Evolutionary conservation across 2,888 invertebrate genomes (phyloP).

Genomic region (Reticulitermes lucifugus): DNA sequence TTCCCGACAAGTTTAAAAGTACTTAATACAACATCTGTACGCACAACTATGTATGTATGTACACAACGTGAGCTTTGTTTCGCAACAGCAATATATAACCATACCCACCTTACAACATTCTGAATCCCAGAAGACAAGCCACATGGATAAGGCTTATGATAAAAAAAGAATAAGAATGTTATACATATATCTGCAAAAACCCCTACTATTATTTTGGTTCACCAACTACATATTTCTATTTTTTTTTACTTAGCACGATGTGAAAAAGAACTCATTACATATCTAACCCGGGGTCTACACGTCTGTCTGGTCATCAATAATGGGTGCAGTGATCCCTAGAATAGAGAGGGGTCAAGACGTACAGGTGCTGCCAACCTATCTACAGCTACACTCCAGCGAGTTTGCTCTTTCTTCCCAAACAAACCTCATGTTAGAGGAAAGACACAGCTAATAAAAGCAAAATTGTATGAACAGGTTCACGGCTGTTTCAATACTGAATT

Average conservation of each 20-base stretch:
- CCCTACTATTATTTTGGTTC: neutral
- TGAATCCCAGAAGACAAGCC: neutral
- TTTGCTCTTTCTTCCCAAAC: neutral
- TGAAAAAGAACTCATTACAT: neutral
- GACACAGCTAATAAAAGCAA: no score
- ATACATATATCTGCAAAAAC: neutral
- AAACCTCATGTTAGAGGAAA: no score
- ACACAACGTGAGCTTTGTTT: neutral
- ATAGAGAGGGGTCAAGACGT: neutral
- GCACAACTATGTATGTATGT: neutral
- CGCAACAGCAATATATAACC: neutral
- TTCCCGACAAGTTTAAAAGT: neutral
- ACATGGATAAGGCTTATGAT: neutral
- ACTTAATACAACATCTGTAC: neutral
- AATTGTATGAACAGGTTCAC: no score
- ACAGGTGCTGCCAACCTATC: neutral
- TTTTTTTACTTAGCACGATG: neutral
- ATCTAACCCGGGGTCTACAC: neutral
- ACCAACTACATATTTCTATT: neutral
- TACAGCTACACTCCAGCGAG: neutral
- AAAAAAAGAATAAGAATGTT: neutral
- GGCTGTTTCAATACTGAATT: no score
- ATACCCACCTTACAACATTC: neutral
- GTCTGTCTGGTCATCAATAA: neutral
- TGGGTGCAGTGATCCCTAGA: neutral